Percentiles rank a stretch among this genome's conserved stretches.
Conservation (phyloP, 2,797 vertebrate genomes). For the Tapirus indicus region DNA sequence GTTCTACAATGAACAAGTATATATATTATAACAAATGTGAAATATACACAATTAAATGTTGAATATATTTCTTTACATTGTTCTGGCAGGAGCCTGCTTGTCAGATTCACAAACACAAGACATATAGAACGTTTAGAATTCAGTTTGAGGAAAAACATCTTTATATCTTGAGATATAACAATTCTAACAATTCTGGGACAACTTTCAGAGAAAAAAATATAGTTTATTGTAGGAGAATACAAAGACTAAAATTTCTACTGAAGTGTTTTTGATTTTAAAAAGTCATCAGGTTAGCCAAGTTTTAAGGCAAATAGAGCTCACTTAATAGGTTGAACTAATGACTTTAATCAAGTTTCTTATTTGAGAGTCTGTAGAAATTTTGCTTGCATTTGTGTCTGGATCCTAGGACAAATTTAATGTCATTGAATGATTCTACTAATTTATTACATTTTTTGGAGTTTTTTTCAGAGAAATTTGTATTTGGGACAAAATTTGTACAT, state of each 20-base stretch:
- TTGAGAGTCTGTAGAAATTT: not conserved
- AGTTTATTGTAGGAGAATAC: not conserved
- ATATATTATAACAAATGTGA: conserved; percentile 35
- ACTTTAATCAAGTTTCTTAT: not conserved
- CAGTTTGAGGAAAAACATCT: not conserved
- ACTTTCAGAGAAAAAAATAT: not conserved
- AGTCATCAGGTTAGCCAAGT: not conserved
- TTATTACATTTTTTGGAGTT: not conserved
- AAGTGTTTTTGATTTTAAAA: not conserved
- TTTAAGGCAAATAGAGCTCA: not conserved
- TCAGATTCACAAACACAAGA: conserved; percentile 31
- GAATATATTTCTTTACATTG: conserved; percentile 62
- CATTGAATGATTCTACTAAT: not conserved
- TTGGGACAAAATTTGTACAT: not conserved
- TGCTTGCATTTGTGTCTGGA: not conserved
- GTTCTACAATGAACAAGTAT: conserved; percentile 57
- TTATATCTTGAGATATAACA: not conserved
- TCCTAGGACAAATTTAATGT: not conserved
- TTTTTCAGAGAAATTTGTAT: not conserved
- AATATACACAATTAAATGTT: conserved; percentile 43
- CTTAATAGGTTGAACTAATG: not conserved
- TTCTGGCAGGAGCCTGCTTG: conserved; percentile 41
- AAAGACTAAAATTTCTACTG: conserved; percentile 3
- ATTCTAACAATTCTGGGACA: not conserved
- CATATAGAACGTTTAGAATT: conserved; percentile 26